Conservation (phyloP, 2,113 vertebrate species). For the Marmota monax region DNA sequence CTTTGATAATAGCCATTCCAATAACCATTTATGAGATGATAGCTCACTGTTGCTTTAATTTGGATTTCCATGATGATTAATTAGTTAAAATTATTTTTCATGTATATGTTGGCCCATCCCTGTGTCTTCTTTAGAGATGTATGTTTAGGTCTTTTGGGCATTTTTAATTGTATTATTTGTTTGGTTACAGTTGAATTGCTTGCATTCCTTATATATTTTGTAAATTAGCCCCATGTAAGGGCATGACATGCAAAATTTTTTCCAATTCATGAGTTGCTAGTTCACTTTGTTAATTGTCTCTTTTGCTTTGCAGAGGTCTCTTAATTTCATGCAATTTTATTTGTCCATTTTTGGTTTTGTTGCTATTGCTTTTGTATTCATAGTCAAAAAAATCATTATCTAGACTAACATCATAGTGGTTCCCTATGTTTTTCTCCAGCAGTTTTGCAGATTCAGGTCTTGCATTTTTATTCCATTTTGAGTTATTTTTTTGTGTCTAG, state of each 20-base stretch:
- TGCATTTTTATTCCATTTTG: not conserved
- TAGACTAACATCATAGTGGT: not conserved
- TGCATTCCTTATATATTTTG: not conserved
- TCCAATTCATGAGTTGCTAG: too few species aligned
- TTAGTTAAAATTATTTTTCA: not conserved
- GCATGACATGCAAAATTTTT: not conserved
- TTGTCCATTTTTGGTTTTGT: not conserved
- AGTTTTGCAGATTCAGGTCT: not conserved
- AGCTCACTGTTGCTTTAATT: not conserved
- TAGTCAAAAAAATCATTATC: too few species aligned
- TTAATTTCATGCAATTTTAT: not conserved
- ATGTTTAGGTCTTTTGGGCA: not conserved
- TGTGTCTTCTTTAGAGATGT: not conserved
- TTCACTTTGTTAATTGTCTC: not conserved
- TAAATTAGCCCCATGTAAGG: not conserved
- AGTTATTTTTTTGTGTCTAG: not conserved
- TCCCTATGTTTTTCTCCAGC: not conserved
- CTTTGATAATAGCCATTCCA: not conserved
- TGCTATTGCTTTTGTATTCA: too few species aligned
- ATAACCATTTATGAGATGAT: not conserved
- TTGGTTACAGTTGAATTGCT: not conserved
- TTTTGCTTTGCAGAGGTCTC: not conserved
- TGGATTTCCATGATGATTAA: not conserved
- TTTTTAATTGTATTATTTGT: not conserved
- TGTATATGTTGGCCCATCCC: not conserved